A percentile compares a stretch with the other conserved stretches of the same genome.
phyloP scores from a whole-genome alignment of 2,888 invertebrate genomes.

The Heliconius ismenius region DNA sequence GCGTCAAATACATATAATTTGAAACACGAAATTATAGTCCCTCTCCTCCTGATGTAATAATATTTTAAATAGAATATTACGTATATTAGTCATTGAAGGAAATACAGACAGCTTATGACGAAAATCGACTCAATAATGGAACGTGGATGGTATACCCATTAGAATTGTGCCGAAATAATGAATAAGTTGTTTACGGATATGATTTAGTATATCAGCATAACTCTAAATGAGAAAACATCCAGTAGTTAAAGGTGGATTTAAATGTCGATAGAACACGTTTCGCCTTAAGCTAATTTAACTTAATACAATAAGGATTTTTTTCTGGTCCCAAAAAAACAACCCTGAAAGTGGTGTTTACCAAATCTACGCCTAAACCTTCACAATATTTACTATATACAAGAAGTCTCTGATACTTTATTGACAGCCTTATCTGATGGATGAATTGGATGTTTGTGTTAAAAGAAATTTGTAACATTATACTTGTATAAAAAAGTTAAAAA shows the following conservation, averaged over 20 bases:
- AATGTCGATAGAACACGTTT: not conserved
- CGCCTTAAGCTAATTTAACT: not conserved
- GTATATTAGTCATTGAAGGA: not conserved
- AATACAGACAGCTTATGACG: conserved; percentile 1
- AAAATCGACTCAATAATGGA: not conserved
- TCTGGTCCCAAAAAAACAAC: not conserved
- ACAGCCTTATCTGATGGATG: not conserved
- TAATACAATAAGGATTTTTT: not conserved
- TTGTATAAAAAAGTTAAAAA: not conserved
- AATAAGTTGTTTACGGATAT: not conserved
- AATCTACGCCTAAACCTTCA: not conserved
- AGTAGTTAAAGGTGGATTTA: not conserved
- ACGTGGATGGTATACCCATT: not conserved
- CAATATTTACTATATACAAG: not conserved
- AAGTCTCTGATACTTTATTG: not conserved
- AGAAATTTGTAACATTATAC: not conserved
- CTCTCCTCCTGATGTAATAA: not conserved
- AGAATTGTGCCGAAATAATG: not conserved
- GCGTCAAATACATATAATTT: too few relatives aligned
- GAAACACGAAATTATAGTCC: too few relatives aligned
- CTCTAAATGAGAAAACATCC: not conserved
- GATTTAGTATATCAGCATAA: not conserved
- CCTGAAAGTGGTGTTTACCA: not conserved
- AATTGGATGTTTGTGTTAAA: not conserved
- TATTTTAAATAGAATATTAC: conserved; percentile 3